Percentiles rank a stretch among this genome's conserved stretches.
Evolutionary conservation across 2,113 vertebrate species (phyloP).

Genomic region (Chaetodon trifascialis): DNA sequence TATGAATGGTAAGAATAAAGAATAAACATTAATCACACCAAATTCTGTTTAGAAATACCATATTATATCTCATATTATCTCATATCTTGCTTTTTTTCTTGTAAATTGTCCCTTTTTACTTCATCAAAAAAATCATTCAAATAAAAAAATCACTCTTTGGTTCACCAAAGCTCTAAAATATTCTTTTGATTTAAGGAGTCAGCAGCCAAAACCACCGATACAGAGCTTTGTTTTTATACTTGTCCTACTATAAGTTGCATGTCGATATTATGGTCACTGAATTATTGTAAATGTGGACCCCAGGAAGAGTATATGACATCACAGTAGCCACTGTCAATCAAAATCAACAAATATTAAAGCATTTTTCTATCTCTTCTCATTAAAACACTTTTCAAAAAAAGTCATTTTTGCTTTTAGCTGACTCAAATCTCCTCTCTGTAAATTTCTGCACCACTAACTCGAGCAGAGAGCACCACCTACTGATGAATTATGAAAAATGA

Average conservation of each 20-base stretch:
- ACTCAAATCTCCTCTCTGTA: not conserved
- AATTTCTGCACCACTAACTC: not conserved
- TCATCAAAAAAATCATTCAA: too few species aligned
- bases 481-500: not conserved
- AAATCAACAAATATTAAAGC: not conserved
- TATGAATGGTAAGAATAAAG: not conserved
- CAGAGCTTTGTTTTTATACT: not conserved
- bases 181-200: too few species aligned
- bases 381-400: not conserved
- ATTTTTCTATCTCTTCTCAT: not conserved
- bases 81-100: too few species aligned
- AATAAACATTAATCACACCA: not conserved
- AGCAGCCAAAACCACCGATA: not conserved
- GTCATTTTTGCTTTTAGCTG: not conserved
- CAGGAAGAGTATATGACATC: not conserved
- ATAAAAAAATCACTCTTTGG: too few species aligned
- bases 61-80: too few species aligned
- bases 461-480: conserved; percentile 49
- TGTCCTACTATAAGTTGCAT: not conserved
- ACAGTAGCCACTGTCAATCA: not conserved
- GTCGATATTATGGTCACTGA: not conserved
- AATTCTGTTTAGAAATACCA: not conserved
- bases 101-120: too few species aligned
- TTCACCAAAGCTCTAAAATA: too few species aligned
- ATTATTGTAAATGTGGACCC: not conserved